Base-by-base conservation (phyloP, 2,888 invertebrate species). In the Rugalucina vietnamica region DNA sequence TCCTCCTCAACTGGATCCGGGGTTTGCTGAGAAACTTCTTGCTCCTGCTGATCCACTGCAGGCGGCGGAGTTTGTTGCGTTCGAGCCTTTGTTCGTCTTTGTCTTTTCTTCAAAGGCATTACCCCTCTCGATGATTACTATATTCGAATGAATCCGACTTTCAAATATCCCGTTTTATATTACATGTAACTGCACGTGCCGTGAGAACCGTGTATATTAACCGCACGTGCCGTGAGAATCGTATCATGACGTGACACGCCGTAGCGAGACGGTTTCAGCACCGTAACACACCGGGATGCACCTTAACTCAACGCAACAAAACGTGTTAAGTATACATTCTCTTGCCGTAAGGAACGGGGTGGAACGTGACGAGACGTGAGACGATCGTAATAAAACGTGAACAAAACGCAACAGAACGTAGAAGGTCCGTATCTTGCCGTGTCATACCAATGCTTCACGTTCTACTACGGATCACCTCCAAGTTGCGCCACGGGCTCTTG, bases 1-100 rank as follows among this genome's bases (percentile, higher is more conserved):
- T 75, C 70, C 27, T 81, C 69, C 34, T 50, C 76, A 70, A 49
- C 71, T n/a, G 50, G 75, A 54, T 50, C 60, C 81, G 49, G 60
- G 5, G 24, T 18, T 60, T 29, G 60, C 29, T 29, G 60, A 60
- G 60, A 21, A 18, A 29, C 60, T 27, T 60, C 29, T 5, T 5
- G 29, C 60, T 27, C 14, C 1, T 5, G 29, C 27, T 60, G 60
- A 5, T 27, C 60, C 21, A 10, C 43, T 12, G 10, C 43, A 12
- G 10, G 10, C 18, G 18, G 43, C 43, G 18, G 43, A 43, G 43
- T 43, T 8, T 18, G 18, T 43, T 18, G 8, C 10, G 43, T 43
- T 43, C 43, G 18, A 18, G 10, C 18, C 18, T 18, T 18, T 43
- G 10, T 8, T 12, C 8, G 43, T 12, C 43, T 43, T 8, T 8